phyloP scores from a whole-genome alignment of 2,113 vertebrate genomes.

The Bufo gargarizans region DNA sequence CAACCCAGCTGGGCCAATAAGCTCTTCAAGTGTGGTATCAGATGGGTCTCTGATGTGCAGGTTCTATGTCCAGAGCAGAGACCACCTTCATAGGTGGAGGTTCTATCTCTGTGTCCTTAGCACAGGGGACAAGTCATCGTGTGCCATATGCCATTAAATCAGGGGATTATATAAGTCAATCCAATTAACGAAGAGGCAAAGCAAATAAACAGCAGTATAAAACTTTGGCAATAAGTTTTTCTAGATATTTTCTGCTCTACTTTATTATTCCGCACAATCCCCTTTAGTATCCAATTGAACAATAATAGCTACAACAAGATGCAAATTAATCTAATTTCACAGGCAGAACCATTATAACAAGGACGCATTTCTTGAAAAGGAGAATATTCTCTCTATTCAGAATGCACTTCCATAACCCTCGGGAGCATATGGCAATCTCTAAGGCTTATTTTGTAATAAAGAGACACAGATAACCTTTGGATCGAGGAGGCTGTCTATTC shows the following conservation, averaged over 20 bases:
- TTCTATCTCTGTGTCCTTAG: too few relatives aligned
- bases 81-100: too few relatives aligned
- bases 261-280: slow-evolving; percentile 41
- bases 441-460: slow-evolving; percentile 57
- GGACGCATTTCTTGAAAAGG: slow-evolving; percentile 46
- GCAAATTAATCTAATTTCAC: slow-evolving; percentile 56
- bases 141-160: background rate
- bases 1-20: background rate
- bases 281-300: slow-evolving; percentile 42
- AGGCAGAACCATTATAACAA: slow-evolving; percentile 49
- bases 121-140: background rate
- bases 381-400: slow-evolving; percentile 45
- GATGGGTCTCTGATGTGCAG: too few relatives aligned
- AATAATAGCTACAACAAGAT: slow-evolving; percentile 57
- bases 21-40: too few relatives aligned
- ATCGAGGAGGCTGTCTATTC: slow-evolving; percentile 37
- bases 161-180: background rate
- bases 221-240: slow-evolving; percentile 24
- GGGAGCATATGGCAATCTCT: slow-evolving; percentile 52
- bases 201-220: background rate
- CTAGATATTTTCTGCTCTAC: slow-evolving; percentile 14
- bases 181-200: background rate
- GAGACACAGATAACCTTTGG: slow-evolving; percentile 51
- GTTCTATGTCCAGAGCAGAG: too few relatives aligned
- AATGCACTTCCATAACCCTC: slow-evolving; percentile 39